phyloP scores from a whole-genome alignment of 2,888 invertebrate species.

The Drosophila fulvimacula region DNA sequence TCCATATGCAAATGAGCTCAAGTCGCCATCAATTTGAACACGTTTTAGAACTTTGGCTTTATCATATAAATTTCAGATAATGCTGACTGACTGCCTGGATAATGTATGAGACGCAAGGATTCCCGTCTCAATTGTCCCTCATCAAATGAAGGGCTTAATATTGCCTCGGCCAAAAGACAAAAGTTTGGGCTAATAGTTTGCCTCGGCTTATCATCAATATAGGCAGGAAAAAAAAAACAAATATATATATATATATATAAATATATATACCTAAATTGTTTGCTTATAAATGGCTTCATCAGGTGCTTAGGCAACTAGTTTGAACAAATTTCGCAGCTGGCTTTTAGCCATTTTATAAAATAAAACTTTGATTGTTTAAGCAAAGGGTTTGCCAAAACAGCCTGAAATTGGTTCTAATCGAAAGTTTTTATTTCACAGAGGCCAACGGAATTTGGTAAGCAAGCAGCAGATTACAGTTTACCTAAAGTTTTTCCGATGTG shows the following conservation, averaged over 20 bases:
- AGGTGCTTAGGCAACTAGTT: constrained; percentile 2
- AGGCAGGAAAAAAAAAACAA: background rate
- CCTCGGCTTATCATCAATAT: constrained; percentile 1
- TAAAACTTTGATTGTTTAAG: background rate
- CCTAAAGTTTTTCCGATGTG: background rate
- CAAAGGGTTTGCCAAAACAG: constrained; percentile 1
- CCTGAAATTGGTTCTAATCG: background rate
- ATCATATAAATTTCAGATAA: constrained; percentile 9
- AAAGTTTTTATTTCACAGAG: constrained; percentile 1
- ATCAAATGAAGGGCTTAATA: constrained; percentile 1
- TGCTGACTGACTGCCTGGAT: constrained; percentile 2
- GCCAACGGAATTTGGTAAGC: background rate
- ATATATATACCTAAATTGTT: background rate
- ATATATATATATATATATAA: background rate
- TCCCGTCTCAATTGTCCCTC: background rate
- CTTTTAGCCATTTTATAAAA: background rate
- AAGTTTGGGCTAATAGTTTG: constrained; percentile 1
- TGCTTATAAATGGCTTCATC: background rate
- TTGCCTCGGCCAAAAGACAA: background rate
- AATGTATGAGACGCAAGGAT: background rate
- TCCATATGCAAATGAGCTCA: constrained; percentile 8
- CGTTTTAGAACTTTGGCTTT: background rate
- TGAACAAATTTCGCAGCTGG: background rate
- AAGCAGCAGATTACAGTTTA: background rate
- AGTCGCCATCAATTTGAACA: constrained; percentile 6